Evolutionary conservation across 2,888 invertebrate genomes (phyloP).

Genomic region (Conus canariensis): DNA sequence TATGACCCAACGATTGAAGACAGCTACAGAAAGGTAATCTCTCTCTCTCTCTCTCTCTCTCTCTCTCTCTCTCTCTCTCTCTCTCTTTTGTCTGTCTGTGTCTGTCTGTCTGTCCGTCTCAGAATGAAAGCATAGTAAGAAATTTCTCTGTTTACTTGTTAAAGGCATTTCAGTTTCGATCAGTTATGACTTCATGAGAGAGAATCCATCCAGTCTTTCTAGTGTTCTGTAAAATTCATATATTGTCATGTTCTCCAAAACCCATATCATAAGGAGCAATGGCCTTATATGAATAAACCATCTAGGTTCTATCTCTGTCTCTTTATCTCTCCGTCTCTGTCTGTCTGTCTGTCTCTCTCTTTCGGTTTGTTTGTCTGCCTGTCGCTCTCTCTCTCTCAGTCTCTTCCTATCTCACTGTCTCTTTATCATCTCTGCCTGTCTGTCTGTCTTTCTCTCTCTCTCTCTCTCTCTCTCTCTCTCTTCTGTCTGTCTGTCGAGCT

Average conservation of each 20-base stretch:
- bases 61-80: conserved; percentile 1
- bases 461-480: no score
- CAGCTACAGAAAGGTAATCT: conserved; percentile 92
- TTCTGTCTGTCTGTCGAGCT: background rate
- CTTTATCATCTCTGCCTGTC: background rate
- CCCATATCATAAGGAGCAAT: no score
- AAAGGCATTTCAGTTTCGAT: no score
- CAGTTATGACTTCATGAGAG: no score
- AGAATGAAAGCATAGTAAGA: no score
- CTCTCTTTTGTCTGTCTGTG: background rate
- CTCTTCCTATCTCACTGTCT: no score
- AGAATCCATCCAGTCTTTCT: no score
- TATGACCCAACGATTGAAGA: conserved; percentile 99
- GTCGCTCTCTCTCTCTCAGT: background rate
- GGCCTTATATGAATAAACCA: no score
- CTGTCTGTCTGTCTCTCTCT: background rate
- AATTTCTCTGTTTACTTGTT: no score
- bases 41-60: background rate
- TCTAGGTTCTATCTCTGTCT: background rate
- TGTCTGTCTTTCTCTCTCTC: background rate
- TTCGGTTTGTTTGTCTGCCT: background rate
- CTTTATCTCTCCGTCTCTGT: background rate
- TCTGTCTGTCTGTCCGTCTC: no score
- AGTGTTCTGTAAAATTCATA: background rate
- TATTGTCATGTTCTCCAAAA: background rate